Base-by-base conservation (phyloP, 2,113 vertebrate species). In the Fulmarus glacialis region DNA sequence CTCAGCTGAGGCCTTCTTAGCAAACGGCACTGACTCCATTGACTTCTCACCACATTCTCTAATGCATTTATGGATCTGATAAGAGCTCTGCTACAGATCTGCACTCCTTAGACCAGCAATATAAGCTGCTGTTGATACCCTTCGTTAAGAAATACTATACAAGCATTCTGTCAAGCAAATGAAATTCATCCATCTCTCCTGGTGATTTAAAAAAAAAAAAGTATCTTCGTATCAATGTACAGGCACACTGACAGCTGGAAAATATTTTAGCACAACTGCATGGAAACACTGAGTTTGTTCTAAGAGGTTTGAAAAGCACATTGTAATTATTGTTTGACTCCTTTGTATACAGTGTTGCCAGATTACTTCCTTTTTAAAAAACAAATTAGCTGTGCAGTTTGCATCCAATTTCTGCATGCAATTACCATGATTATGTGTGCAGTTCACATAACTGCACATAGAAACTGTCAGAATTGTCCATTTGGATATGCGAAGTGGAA, bases 1-100 rank as follows among this genome's bases (percentile, higher is more conserved):
- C 81, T 90, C 81, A 85, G 90, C 93, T 82, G 87, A 96, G 90
- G 81, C 80, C 60, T 97, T 92, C 60, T 89, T 45, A 78, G 82
- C 97, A 95, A 97, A 93, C 87, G 77, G 83, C 86, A 71, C 93
- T 84, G 92, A 90, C 96, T 98, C 94, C 60, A 80, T 30, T 90
- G 93, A 96, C 92, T 89, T 77, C 87, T 27, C 62, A 63, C 77
- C n/a, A 55, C 83, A 12, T 73, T 82, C 78, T 90, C 87, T 78
- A 87, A 96, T 47, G 67, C 79, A 80, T 96, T 97, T 96, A 92
- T 98, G 96, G 97, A 96, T 97, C 91, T 97, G 97, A 72, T 92
- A 95, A 97, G 95, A 95, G 94, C 95, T 82, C 66, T 89, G 85
- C 91, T 83, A 12, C 84, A 87, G 84, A 92, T 89, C 96, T 81